A percentile compares a stretch with the other conserved stretches of the same genome.
These are phyloP conservation scores for Acromyrmex charruanus DNA, from an alignment of 1,140 invertebrate genomes.

Conservation along the genomic window DNA sequence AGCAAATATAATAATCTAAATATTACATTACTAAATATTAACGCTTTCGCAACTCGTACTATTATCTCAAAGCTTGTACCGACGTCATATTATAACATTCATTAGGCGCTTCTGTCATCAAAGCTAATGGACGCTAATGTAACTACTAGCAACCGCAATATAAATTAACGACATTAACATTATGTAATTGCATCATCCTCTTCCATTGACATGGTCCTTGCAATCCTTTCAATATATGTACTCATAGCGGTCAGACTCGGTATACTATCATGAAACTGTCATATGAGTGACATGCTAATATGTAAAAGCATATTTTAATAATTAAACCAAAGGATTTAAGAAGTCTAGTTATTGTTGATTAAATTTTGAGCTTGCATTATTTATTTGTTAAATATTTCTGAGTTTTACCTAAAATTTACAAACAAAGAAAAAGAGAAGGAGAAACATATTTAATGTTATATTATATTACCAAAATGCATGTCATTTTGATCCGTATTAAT, in stretches of 20 bases:
- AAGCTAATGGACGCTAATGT: slow-evolving; percentile 49
- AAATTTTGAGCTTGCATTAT: background rate
- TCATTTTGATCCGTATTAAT: slow-evolving; percentile 51
- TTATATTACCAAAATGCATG: slow-evolving; percentile 77
- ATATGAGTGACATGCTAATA: background rate
- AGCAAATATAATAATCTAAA: slow-evolving; percentile 20
- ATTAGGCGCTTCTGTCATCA: slow-evolving; percentile 9
- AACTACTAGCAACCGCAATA: slow-evolving; percentile 44
- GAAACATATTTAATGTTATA: background rate
- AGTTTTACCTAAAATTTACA: background rate
- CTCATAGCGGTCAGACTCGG: background rate
- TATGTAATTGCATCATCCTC: slow-evolving; percentile 25
- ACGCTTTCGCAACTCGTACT: slow-evolving; percentile 25
- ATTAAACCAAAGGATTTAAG: background rate
- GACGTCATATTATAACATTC: slow-evolving; percentile 44
- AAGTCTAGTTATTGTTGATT: background rate
- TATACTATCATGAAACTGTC: background rate
- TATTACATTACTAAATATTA: slow-evolving; percentile 25
- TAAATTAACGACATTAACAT: slow-evolving; percentile 52
- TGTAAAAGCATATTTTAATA: background rate
- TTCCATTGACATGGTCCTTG: slow-evolving; percentile 21
- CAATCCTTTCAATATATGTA: slow-evolving; percentile 12
- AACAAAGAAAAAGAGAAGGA: background rate
- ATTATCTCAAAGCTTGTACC: slow-evolving; percentile 41
- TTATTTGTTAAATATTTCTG: background rate